Base-by-base conservation (phyloP, 2,113 vertebrate species). In the Callithrix jacchus region DNA sequence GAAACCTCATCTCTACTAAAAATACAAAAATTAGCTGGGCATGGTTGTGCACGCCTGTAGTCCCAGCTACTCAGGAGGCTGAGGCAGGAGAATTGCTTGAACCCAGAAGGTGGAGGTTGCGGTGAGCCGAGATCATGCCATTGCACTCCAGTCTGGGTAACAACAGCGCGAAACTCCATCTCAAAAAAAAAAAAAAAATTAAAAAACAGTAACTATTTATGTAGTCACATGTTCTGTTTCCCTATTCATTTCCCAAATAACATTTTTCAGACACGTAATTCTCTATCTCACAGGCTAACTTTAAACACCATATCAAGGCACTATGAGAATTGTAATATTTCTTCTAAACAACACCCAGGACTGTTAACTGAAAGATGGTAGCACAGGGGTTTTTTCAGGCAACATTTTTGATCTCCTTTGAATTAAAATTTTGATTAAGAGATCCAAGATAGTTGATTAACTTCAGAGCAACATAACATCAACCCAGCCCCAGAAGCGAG, bases 381-480 rank as follows among this genome's bases (percentile, higher is more conserved):
- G 66, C 32, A 40, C 54, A 66, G 52, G 95, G 16, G 35, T 64
- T 64, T 16, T 93, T 89, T 98, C 89, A 96, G 30, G 95, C 3
- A 82, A 89, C 42, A 87, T 95, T 98, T 98, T 97, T 90, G 91
- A 81, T 87, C 88, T 98, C 98, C 97, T 98, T 97, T 93, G 97
- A 98, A 98, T 98, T 98, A 97, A 94, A 97, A 96, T 98, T 98
- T 98, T 98, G 97, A 99, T 99, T 99, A 98, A 98, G 97, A 98
- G 97, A 98, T 98, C 96, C 87, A 96, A 98, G 98, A 98, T 95
- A 96, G 95, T 98, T 98, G 98, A 98, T 99, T 98, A 98, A 98
- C 97, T 98, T 98, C 84, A 97, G 97, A 98, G 96, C 97, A 95
- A 93, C 95, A 98, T 97, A 98, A 98, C 81, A 42, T 98, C 96